These are phyloP conservation scores for Ceratosolen fusciceps DNA, from an alignment of 1,140 invertebrate genomes.

Conservation along the genomic window DNA sequence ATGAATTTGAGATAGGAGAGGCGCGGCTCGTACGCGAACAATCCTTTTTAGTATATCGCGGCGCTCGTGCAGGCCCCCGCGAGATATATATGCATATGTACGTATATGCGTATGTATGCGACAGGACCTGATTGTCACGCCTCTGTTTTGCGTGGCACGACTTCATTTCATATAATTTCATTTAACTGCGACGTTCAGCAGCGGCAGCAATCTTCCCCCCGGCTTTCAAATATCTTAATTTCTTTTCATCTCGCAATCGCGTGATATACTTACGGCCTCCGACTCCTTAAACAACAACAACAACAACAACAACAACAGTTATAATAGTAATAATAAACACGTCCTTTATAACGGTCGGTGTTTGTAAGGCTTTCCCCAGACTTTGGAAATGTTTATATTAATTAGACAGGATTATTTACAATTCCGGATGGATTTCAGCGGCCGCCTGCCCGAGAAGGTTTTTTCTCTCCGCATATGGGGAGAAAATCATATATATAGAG, in stretches of 20 bases:
- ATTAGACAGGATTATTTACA: no score
- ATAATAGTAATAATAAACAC: no score
- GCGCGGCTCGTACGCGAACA: background rate
- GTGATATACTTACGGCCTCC: no score
- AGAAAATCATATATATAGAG: slow-evolving; percentile 1
- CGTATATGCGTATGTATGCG: background rate
- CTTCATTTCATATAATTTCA: no score
- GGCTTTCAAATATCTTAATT: background rate
- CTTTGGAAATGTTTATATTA: no score
- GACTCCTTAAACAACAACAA: no score
- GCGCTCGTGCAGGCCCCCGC: no score
- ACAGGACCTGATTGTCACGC: background rate
- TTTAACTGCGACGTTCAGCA: background rate
- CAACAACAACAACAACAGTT: no score
- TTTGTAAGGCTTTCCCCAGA: no score
- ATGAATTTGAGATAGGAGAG: background rate
- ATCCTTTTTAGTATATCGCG: background rate
- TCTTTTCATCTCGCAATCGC: background rate
- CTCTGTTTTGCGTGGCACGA: background rate
- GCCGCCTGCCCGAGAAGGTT: background rate
- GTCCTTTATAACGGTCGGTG: no score
- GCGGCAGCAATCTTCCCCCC: background rate
- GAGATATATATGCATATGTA: no score
- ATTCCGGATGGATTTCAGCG: background rate
- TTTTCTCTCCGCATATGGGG: slow-evolving; percentile 3